Evolutionary conservation across 2,888 invertebrate species (phyloP), one percentile per base, ranked within the genome.

Genomic region (Rhagonycha fulva): DNA sequence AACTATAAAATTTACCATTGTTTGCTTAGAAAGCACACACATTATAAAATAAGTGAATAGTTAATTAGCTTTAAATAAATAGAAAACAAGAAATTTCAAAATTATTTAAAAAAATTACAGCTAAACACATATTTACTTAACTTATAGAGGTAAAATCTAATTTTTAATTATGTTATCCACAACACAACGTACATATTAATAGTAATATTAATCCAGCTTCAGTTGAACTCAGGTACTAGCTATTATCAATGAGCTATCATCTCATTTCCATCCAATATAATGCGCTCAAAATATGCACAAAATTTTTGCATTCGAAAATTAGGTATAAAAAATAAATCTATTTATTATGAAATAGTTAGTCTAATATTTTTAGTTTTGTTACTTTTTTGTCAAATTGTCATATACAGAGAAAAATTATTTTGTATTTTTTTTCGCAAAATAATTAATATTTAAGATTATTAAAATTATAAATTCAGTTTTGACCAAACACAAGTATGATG

Each of bases 151-250:
- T 47, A 72, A 72, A 61, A 72, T 68, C 68, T 67, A 67, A 72
- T 30, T 68, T 72, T 23, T 30, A 68, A 72, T 26, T 68, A 66
- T 72, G 72, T 68, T 47, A 67, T 67, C 28, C 66, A 30, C 63
- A 66, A 47, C 66, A 72, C 32, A 66, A 28, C 70, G 23, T 72
- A 72, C 72, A 76, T 70, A 66, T 69, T 70, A 69, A 76, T 70
- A 72, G 67, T 69, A 74, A 70, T 74, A 68, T 72, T 63, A 69
- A 76, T 72, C 72, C 76, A 70, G 63, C 72, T 76, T 76, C 72
- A 72, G 30, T 72, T 60, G 70, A 72, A 72, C 66, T 76, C 76
- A 76, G 76, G 76, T 76, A 76, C 76, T 72, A 76, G 70, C 76
- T 72, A 76, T 61, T 24, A 68, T 68, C 75, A 68, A 75, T 71